Evolutionary conservation across 2,113 vertebrate genomes (phyloP).

Genomic region (Pogona vitticeps): DNA sequence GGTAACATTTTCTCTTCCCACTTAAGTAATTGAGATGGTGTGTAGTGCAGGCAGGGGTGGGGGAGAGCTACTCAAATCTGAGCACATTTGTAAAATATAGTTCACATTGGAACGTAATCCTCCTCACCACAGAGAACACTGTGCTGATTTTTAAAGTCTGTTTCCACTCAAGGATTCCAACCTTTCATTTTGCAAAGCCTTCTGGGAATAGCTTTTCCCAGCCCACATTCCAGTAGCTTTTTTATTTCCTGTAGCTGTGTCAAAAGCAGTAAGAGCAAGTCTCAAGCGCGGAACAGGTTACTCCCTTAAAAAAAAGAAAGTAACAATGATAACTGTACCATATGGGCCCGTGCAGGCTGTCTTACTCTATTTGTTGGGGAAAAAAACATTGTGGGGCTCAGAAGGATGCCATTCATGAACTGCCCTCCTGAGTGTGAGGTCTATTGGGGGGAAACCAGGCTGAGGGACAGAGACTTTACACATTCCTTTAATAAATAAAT

Average conservation of each 20-base stretch:
- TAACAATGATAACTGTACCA: conserved; percentile 68
- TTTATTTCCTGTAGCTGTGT: conserved; percentile 80
- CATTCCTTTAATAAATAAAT: conserved; percentile 30
- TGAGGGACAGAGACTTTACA: conserved; percentile 22
- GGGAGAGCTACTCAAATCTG: conserved; percentile 48
- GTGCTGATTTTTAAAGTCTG: conserved; percentile 72
- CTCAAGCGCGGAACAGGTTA: conserved; percentile 72
- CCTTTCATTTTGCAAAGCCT: conserved; percentile 75
- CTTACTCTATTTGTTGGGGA: conserved; percentile 58
- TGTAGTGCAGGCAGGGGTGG: background rate
- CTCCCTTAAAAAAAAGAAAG: conserved; percentile 44
- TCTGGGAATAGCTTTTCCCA: conserved; percentile 76
- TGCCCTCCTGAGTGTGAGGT: conserved; percentile 43
- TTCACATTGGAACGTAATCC: conserved; percentile 61
- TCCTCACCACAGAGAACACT: conserved; percentile 62
- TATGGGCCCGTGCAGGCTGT: conserved; percentile 56
- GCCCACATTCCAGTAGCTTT: conserved; percentile 78
- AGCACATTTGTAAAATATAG: conserved; percentile 56
- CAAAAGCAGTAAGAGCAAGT: conserved; percentile 73
- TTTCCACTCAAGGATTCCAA: conserved; percentile 78
- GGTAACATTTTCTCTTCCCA: conserved; percentile 20
- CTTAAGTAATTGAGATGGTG: conserved; percentile 34
- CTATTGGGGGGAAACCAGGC: background rate
- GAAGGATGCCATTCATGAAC: conserved; percentile 51
- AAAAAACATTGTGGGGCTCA: conserved; percentile 57